Percentiles rank a stretch among this genome's conserved stretches.
phyloP scores from a whole-genome alignment of 2,113 vertebrate species.

The Callocephalon fimbriatum region DNA sequence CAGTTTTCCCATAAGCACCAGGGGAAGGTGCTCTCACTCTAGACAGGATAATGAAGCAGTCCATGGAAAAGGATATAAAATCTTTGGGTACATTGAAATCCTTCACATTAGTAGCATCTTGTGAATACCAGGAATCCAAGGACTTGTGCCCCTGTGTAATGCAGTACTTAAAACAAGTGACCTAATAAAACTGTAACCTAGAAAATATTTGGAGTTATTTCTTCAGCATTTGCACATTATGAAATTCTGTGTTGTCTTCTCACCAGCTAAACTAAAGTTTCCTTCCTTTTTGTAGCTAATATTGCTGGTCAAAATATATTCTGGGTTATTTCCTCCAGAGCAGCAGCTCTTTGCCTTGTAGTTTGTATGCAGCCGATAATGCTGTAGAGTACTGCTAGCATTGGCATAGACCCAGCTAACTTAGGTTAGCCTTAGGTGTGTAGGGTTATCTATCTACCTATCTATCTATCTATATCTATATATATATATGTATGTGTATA shows the following conservation, averaged over 20 bases:
- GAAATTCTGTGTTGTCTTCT: not conserved
- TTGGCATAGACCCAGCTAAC: not conserved
- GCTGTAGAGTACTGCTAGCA: not conserved
- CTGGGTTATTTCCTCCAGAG: not conserved
- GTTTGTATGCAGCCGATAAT: not conserved
- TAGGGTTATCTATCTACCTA: not conserved
- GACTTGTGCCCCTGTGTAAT: not conserved
- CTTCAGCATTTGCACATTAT: not conserved
- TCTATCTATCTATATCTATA: slow-evolving; percentile 32
- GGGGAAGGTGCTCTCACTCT: not conserved
- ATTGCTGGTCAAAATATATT: not conserved
- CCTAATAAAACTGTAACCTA: not conserved
- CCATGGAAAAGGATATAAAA: not conserved
- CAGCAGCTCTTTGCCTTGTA: not conserved
- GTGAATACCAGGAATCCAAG: not conserved
- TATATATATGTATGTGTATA: slow-evolving; percentile 30
- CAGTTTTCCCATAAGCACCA: not conserved
- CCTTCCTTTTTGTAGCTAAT: not conserved
- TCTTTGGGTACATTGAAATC: not conserved
- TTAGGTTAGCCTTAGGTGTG: not conserved
- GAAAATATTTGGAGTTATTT: not conserved
- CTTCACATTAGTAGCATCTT: not conserved
- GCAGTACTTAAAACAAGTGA: not conserved
- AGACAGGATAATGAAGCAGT: not conserved
- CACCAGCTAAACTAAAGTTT: not conserved